Conservation (phyloP, 2,888 invertebrate species). For the Cyclophora albipunctata region DNA sequence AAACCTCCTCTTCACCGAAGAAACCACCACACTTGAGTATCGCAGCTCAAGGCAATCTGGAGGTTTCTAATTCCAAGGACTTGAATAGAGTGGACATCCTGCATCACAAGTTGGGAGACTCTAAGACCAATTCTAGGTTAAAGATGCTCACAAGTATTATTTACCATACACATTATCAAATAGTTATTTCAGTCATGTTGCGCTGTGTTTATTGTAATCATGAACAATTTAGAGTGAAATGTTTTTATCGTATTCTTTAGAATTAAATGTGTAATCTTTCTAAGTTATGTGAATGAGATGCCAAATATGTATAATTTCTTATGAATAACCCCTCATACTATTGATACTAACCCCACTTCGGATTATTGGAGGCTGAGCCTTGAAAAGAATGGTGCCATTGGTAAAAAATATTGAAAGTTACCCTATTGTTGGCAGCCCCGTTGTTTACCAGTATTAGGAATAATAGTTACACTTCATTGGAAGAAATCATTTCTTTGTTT, state of each 20-base stretch:
- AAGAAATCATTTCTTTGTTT: background rate
- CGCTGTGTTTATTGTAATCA: conserved; percentile 54
- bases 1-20: conserved; percentile 52
- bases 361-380: conserved; percentile 38
- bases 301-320: conserved; percentile 64
- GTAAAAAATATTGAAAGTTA: conserved; percentile 30
- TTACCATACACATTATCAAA: conserved; percentile 22
- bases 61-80: background rate
- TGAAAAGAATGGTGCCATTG: conserved; percentile 38
- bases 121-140: conserved; percentile 7
- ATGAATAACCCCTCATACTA: conserved; percentile 26
- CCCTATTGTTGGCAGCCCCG: conserved; percentile 29
- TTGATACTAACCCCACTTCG: conserved; percentile 32
- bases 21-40: conserved; percentile 46
- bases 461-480: background rate
- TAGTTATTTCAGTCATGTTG: conserved; percentile 45
- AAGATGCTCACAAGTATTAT: conserved; percentile 36
- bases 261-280: conserved; percentile 22
- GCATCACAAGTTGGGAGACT: conserved; percentile 9
- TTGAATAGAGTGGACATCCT: background rate
- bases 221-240: conserved; percentile 53
- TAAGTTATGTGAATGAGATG: conserved; percentile 61
- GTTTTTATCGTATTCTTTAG: conserved; percentile 27
- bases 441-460: conserved; percentile 12
- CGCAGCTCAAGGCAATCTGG: background rate